These are phyloP conservation scores for Sminthurinus aureus DNA, from an alignment of 2,888 invertebrate genomes.

Conservation along the genomic window DNA sequence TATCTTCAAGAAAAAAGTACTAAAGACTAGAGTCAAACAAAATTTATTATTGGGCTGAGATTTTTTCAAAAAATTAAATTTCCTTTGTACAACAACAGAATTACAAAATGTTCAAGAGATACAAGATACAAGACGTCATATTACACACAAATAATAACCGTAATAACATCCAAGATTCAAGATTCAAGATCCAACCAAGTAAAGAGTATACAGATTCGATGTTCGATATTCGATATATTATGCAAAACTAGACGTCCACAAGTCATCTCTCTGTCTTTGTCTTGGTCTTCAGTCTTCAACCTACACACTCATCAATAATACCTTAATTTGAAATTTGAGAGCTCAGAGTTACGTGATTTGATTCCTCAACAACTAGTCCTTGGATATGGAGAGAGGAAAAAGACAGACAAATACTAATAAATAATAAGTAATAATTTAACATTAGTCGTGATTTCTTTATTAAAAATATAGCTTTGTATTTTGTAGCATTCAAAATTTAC, in stretches of 20 bases:
- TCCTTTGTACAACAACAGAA: slow-evolving; percentile 10
- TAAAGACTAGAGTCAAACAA: slow-evolving; percentile 8
- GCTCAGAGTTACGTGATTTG: slow-evolving; percentile 31
- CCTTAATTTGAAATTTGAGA: slow-evolving; percentile 34
- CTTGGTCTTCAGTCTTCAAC: neutral
- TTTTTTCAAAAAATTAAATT: slow-evolving; percentile 7
- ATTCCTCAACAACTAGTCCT: neutral
- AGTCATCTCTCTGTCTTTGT: neutral
- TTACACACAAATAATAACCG: neutral
- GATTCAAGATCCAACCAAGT: neutral
- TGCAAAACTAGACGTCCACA: too few species aligned
- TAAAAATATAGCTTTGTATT: neutral
- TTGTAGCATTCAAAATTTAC: neutral
- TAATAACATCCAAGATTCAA: slow-evolving; percentile 13
- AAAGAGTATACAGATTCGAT: too few species aligned
- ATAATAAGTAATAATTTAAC: neutral
- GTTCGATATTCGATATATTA: too few species aligned
- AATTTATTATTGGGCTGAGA: slow-evolving; percentile 41
- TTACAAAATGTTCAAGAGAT: slow-evolving; percentile 27
- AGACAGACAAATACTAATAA: neutral
- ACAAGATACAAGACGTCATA: too few species aligned
- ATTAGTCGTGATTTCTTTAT: neutral
- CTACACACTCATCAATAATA: slow-evolving; percentile 38
- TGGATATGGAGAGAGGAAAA: neutral
- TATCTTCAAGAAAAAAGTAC: too few species aligned